A percentile compares a stretch with the other conserved stretches of the same genome.
phyloP scores from a whole-genome alignment of 1,140 invertebrate genomes.

The Cotesia chilonis region DNA sequence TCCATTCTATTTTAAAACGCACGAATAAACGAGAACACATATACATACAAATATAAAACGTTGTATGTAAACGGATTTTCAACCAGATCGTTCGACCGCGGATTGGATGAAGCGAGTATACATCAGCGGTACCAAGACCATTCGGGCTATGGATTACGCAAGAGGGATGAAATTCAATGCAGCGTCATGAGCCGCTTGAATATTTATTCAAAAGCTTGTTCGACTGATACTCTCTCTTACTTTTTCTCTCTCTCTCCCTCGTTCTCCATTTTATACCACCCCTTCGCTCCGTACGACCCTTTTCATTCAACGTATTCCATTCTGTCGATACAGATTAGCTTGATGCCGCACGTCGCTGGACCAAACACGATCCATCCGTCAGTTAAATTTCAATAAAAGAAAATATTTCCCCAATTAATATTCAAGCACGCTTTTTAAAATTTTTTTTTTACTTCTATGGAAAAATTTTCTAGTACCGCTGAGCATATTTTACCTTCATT shows the following conservation, averaged over 20 bases:
- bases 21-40: not conserved
- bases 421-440: not conserved
- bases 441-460: no score
- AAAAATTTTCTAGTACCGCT: no score
- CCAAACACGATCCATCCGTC: not conserved
- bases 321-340: not conserved
- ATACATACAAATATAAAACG: not conserved
- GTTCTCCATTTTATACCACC: no score
- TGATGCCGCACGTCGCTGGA: not conserved
- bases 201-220: conserved; percentile 29
- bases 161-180: conserved; percentile 31
- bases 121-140: conserved; percentile 5
- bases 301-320: no score
- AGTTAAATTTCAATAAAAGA: conserved; percentile 2
- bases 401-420: not conserved
- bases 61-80: conserved; percentile 1
- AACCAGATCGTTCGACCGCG: conserved; percentile 6
- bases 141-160: conserved; percentile 13
- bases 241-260: not conserved
- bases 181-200: not conserved
- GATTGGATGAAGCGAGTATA: not conserved
- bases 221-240: not conserved
- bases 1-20: not conserved
- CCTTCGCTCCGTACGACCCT: not conserved
- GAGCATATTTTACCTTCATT: no score